phyloP scores from a whole-genome alignment of 2,888 invertebrate species.

The Adelognathus sp. region DNA sequence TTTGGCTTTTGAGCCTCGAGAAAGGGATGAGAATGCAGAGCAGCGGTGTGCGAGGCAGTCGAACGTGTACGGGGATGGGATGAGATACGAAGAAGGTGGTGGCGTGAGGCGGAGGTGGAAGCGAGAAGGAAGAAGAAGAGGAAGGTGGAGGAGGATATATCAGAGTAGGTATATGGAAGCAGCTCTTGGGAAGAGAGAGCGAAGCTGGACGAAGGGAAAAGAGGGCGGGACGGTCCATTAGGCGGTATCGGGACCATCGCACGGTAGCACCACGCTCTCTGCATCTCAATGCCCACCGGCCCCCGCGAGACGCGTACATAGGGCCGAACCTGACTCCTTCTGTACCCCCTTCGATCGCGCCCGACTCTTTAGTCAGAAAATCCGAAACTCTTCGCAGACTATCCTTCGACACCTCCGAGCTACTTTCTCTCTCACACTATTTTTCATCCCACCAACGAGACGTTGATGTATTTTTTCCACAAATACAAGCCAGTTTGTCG shows the following conservation, averaged over 20 bases:
- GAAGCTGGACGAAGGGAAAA: slow-evolving; percentile 70
- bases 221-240: slow-evolving; percentile 80
- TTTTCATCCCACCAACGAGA: slow-evolving; percentile 7
- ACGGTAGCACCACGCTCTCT: slow-evolving; percentile 81
- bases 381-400: slow-evolving; percentile 43
- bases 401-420: slow-evolving; percentile 61
- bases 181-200: slow-evolving; percentile 61
- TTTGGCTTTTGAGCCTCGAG: slow-evolving; percentile 31
- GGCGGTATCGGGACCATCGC: slow-evolving; percentile 81
- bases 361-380: slow-evolving; percentile 28
- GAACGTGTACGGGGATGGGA: slow-evolving; percentile 34
- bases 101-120: slow-evolving; percentile 55
- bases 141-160: slow-evolving; percentile 70
- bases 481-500: no score
- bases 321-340: slow-evolving; percentile 68
- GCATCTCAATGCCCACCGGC: slow-evolving; percentile 78
- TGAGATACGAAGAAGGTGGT: slow-evolving; percentile 52
- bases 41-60: slow-evolving; percentile 8
- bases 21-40: slow-evolving; percentile 20
- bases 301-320: slow-evolving; percentile 62
- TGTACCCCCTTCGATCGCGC: slow-evolving; percentile 50
- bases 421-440: not conserved
- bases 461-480: not conserved
- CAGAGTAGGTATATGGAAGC: no score
- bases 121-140: slow-evolving; percentile 58